Base-by-base conservation (phyloP, 1,140 invertebrate genomes). In the Drosophila varians region DNA sequence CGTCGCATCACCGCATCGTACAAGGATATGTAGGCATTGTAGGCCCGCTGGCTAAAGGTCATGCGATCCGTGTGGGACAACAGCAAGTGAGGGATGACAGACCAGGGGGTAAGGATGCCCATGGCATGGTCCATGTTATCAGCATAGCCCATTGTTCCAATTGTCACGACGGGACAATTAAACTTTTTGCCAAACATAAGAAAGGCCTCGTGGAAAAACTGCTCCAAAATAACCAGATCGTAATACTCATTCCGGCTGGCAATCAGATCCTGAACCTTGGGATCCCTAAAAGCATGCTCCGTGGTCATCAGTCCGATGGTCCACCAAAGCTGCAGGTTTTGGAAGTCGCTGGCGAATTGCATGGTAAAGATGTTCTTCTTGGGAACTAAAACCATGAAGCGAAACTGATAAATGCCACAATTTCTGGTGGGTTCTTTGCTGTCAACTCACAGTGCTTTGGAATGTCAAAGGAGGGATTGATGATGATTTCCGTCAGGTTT, bases 121-220 rank as follows among this genome's bases (percentile, higher is more conserved):
- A 91, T 91, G 23, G 91, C 65, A 60, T 93, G 91, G 73, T 93
- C 93, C 92, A 92, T 84, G 75, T 92, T 92, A 86, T 93, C 89
- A 64, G 90, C 92, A 75, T 93, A 93, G 26, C 93, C 93, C 83
- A 91, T 92, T 12, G 93, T 92, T 42, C 87, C 93, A 12, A 93
- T 87, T 19, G 93, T 91, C 0, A 91, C 92, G 40, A 93, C 86
- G 3, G 93, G 93, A 18, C 92, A 92, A 11, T 92, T 91, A 65
- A 93, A 93, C 62, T 93, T 93, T 34, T 92, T 90, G 2, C 92
- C 93, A 40, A 93, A 91, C 74, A 92, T 90, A 11, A 93, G 91
- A n/a, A 93, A 83, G 4, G 93, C 91, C 79, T 94, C 93, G 77
- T 93, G 92, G 36, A 92, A 93, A 68, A 93, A 94, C 58, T 93